Base-by-base conservation (phyloP, 2,113 vertebrate genomes). In the Atherinomorus stipes region DNA sequence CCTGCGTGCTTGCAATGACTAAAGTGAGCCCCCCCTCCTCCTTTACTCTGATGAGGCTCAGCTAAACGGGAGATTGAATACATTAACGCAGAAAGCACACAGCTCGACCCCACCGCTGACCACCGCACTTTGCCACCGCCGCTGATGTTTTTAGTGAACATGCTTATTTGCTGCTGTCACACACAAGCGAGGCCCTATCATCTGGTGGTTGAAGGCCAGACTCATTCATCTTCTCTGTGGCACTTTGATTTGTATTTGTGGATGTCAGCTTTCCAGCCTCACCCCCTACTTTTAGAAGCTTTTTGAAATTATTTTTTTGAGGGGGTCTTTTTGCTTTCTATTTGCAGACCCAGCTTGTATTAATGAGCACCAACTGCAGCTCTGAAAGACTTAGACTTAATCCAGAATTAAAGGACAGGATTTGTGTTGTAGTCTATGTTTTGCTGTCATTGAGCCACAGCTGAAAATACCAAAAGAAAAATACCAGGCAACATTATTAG, bases 121-220 rank as follows among this genome's bases (percentile, higher is more conserved):
- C 69, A 1, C 63, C 16, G 31, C 75, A 54, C 67, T 82, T 28
- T 57, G 11, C 50, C 10, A n/a, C 70, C 45, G 78, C 78, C 19
- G 79, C 70, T 72, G 34, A 7, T 75, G 78, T 75, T 50, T 64
- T 4, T 49, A 71, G 78, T 2, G 47, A 59, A 23, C 44, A 60
- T 69, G 86, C 75, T 71, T 78, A 63, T 85, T 83, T 71, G 79
- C 71, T 76, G 83, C 74, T 84, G 86, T 78, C 71, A 45, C 9
- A 60, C 80, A 83, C 84, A 77, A 78, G 78, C 28, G 60, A 77
- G 70, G 78, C 68, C 47, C 8, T 68, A 47, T 83, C 76, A 78
- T 80, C 68, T 49, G 57, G 52, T 9, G 64, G 62, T 22, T 31
- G 18, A 58, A 71, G 76, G 71, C 51, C 79, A 71, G 69, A 76